A percentile compares a stretch with the other conserved stretches of the same genome.
Conservation (phyloP, 2,113 vertebrate genomes). For the Oceanites oceanicus region DNA sequence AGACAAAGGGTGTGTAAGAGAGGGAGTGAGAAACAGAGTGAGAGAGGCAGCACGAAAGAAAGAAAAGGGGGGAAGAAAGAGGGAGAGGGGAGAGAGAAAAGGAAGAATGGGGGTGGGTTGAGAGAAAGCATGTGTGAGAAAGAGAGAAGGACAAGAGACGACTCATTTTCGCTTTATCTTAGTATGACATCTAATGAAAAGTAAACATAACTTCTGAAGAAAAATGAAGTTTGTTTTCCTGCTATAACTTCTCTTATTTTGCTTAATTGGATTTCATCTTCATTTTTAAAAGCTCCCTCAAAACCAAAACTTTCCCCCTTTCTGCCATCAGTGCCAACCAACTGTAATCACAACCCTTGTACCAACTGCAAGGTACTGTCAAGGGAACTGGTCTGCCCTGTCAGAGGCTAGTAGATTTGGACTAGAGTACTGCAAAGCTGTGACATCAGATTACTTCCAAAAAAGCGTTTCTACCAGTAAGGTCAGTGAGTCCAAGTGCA, state of each 20-base stretch:
- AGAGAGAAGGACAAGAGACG: not conserved
- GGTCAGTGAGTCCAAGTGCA: not conserved
- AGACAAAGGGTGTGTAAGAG: not conserved
- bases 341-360: not conserved
- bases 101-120: accelerated
- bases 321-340: not conserved
- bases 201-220: not conserved
- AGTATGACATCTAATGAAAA: not conserved
- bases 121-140: not conserved
- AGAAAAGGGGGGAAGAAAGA: not conserved
- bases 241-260: not conserved
- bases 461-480: not conserved
- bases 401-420: not conserved
- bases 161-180: not conserved
- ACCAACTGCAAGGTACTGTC: not conserved
- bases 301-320: not conserved
- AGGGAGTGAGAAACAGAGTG: not conserved
- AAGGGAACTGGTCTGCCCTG: not conserved
- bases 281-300: not conserved
- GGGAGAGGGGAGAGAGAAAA: not conserved
- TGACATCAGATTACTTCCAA: not conserved
- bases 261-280: not conserved
- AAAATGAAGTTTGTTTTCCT: not conserved
- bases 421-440: not conserved
- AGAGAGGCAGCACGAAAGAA: not conserved